These are phyloP conservation scores for Lateolabrax maculatus DNA, from an alignment of 2,797 vertebrate species.

Conservation along the genomic window DNA sequence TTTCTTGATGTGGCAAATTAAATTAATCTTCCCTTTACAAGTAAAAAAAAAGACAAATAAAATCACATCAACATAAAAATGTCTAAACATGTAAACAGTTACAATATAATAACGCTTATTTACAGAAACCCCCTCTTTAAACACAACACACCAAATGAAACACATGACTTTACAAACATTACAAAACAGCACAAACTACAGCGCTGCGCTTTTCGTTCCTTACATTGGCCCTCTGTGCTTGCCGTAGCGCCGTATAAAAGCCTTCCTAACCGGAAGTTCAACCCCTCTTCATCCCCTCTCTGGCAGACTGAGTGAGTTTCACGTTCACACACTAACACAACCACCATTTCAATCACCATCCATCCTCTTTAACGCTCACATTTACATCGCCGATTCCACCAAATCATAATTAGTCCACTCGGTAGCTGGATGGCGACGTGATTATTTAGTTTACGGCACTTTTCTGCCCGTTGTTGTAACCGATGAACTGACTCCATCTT, in stretches of 20 bases:
- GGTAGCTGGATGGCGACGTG: rapidly evolving
- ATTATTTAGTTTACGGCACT: slow-evolving; percentile 13
- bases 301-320: slow-evolving; percentile 67
- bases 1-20: no score
- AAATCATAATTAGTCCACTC: rapidly evolving
- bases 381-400: rapidly evolving
- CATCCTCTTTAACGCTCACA: slow-evolving; percentile 60
- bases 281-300: slow-evolving; percentile 73
- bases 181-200: no score
- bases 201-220: background rate
- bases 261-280: slow-evolving; percentile 82
- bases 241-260: slow-evolving; percentile 78
- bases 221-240: slow-evolving; percentile 35
- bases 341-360: slow-evolving; percentile 66
- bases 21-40: background rate
- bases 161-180: background rate
- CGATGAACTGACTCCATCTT: slow-evolving; percentile 52
- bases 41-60: no score
- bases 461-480: background rate
- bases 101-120: background rate
- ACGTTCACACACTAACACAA: background rate
- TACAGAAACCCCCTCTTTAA: no score
- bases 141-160: no score
- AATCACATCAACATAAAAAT: background rate
- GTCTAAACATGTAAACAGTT: background rate